A percentile compares a stretch with the other conserved stretches of the same genome.
Conservation (phyloP, 2,797 vertebrate species). For the Rhynchonycteris naso region DNA sequence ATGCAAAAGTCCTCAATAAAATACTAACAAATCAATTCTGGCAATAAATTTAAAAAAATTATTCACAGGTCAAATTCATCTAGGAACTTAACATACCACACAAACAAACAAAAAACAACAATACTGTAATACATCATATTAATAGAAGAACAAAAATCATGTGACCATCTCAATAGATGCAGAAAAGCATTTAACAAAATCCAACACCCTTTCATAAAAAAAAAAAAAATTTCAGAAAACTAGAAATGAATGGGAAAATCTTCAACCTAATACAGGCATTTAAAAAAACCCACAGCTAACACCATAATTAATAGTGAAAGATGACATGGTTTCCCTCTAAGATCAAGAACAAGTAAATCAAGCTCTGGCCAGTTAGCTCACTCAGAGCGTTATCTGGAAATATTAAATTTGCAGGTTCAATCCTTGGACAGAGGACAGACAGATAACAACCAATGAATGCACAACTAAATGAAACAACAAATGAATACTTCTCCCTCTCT, state of each 20-base stretch:
- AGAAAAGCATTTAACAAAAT: neutral
- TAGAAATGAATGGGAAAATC: neutral
- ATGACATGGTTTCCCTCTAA: neutral
- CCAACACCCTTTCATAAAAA: neutral
- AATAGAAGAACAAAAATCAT: neutral
- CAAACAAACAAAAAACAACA: neutral
- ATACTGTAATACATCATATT: neutral
- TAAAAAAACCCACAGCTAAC: neutral
- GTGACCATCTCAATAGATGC: neutral
- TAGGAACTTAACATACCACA: neutral
- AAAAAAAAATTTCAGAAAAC: neutral
- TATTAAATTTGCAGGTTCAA: too few relatives aligned
- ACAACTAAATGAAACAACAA: too few relatives aligned
- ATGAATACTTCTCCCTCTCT: too few relatives aligned
- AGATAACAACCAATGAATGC: too few relatives aligned
- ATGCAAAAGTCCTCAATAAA: neutral
- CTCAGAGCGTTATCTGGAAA: too few relatives aligned
- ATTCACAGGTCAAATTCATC: neutral
- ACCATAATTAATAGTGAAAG: neutral
- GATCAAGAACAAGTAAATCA: neutral
- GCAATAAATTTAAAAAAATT: neutral
- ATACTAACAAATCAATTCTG: neutral
- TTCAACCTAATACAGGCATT: neutral
- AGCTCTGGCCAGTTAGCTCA: too few relatives aligned
- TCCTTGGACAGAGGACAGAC: too few relatives aligned